Evolutionary conservation across 2,113 vertebrate genomes (phyloP).

Genomic region (Tylochromis polylepis): DNA sequence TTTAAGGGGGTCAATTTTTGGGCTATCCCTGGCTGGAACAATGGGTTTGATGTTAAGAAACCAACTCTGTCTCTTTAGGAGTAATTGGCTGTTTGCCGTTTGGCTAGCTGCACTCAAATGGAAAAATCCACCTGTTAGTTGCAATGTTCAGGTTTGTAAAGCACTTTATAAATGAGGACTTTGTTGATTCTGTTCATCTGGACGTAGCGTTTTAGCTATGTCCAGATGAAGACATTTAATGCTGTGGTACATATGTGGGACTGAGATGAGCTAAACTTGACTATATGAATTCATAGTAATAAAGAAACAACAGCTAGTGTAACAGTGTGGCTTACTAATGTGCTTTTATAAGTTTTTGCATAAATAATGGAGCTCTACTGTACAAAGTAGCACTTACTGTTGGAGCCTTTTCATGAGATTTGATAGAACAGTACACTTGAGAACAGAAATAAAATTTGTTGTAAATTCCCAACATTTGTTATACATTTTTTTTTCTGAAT

Average conservation of each 20-base stretch:
- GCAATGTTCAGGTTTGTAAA: neutral
- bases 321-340: neutral
- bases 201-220: too few species aligned
- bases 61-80: neutral
- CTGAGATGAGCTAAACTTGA: neutral
- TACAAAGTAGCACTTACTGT: neutral
- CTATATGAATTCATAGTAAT: neutral
- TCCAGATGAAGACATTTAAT: neutral
- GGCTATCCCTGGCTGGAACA: neutral
- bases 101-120: neutral
- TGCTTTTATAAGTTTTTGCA: fast-evolving
- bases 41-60: fast-evolving
- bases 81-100: neutral
- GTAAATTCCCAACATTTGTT: neutral
- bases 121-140: too few species aligned
- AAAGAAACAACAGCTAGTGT: fast-evolving
- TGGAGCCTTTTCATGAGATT: neutral
- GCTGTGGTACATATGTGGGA: fast-evolving
- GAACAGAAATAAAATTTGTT: neutral
- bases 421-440: neutral
- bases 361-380: neutral
- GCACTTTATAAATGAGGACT: neutral
- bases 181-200: neutral
- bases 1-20: too few species aligned
- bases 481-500: fast-evolving